Percentiles rank a stretch among this genome's conserved stretches.
Conservation (phyloP, 2,888 invertebrate species). For the Salpingus planirostris region DNA sequence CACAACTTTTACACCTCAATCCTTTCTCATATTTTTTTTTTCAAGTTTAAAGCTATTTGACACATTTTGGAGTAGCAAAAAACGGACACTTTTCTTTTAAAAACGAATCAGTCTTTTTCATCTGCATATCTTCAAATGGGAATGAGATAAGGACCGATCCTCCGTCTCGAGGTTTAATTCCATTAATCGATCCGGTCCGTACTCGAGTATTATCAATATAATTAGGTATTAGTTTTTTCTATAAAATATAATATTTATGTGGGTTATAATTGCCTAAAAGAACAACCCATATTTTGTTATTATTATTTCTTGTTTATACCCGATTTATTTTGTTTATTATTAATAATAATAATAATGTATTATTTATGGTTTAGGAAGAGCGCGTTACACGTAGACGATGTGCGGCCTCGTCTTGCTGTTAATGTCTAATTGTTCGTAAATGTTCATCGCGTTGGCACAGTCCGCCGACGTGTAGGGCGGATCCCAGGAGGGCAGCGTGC, state of each 20-base stretch:
- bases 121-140: no score
- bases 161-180: no score
- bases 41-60: conserved; percentile 24
- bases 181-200: no score
- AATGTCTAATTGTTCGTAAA: conserved; percentile 40
- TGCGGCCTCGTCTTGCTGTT: conserved; percentile 40
- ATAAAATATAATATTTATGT: conserved; percentile 14
- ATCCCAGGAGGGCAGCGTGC: conserved; percentile 37
- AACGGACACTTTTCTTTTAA: conserved; percentile 16
- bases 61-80: conserved; percentile 20
- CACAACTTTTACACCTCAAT: conserved; percentile 15
- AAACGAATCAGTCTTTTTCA: conserved; percentile 16
- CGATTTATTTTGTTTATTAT: conserved; percentile 10
- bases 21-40: no score
- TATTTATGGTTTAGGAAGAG: no score
- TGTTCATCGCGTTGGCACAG: conserved; percentile 28
- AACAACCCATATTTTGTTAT: no score
- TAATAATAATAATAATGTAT: no score
- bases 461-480: conserved; percentile 29
- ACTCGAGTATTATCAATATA: no score
- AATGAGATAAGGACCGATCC: no score
- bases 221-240: conserved; percentile 11
- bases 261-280: conserved; percentile 5
- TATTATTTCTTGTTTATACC: no score
- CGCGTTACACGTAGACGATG: conserved; percentile 48